A percentile compares a stretch with the other conserved stretches of the same genome.
phyloP scores from a whole-genome alignment of 2,888 invertebrate genomes.

The Archips crataeganus region DNA sequence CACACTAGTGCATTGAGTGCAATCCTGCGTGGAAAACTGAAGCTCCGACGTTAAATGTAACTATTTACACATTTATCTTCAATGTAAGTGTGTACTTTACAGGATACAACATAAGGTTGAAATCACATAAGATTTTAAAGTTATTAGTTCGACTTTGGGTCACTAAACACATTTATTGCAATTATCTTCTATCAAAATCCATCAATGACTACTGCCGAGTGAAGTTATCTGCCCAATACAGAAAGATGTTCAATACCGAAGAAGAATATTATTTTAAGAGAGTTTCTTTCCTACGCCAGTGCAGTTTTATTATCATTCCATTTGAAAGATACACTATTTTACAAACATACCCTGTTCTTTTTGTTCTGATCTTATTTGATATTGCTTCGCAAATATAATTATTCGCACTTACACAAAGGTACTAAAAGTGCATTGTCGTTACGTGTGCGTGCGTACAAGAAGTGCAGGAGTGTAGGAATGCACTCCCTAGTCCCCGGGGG shows the following conservation, averaged over 20 bases:
- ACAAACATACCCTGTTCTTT: neutral
- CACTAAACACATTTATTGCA: neutral
- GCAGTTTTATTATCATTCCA: neutral
- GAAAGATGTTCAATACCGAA: too few relatives aligned
- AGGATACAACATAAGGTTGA: neutral
- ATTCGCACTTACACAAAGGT: conserved; percentile 4
- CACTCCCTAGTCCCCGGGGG: conserved; percentile 58
- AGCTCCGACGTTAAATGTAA: neutral
- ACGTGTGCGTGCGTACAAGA: conserved; percentile 54
- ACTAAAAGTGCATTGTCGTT: conserved; percentile 17
- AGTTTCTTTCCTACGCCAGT: too few relatives aligned
- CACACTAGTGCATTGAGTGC: conserved; percentile 54
- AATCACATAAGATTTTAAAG: neutral
- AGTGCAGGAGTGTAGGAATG: conserved; percentile 78
- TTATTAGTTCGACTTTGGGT: neutral
- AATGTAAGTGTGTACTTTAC: neutral
- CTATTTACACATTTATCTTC: too few relatives aligned
- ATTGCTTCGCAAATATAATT: conserved; percentile 3
- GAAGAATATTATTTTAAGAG: too few relatives aligned
- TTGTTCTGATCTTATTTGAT: neutral
- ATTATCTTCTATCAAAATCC: neutral
- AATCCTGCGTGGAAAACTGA: conserved; percentile 44
- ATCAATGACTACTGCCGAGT: neutral
- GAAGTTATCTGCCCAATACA: neutral
- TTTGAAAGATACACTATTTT: neutral